Conservation (phyloP, 35 echinoderm and acorn worm species). For the Amphiura filiformis region DNA sequence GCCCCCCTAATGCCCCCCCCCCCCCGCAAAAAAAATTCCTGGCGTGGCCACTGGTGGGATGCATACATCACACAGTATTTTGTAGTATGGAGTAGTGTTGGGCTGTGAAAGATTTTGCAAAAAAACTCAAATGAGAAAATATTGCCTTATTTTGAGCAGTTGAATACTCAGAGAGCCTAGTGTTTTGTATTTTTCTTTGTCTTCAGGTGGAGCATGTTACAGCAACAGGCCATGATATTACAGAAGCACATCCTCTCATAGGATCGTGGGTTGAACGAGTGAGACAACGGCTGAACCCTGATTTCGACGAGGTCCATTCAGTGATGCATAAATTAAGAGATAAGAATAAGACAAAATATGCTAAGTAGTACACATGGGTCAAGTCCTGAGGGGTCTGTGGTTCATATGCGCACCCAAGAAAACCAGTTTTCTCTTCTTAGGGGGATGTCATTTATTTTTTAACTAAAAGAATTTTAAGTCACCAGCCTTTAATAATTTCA, state of each 20-base stretch:
- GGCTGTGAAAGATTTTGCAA: background rate
- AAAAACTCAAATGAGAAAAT: background rate
- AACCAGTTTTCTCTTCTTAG: too few relatives aligned
- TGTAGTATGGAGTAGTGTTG: too few relatives aligned
- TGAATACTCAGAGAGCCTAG: background rate
- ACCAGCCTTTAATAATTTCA: too few relatives aligned
- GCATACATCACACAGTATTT: too few relatives aligned
- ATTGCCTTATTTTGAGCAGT: background rate
- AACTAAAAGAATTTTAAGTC: too few relatives aligned
- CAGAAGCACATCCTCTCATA: slow-evolving; percentile 16
- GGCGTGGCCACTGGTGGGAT: too few relatives aligned
- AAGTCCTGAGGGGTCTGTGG: too few relatives aligned
- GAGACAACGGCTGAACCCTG: slow-evolving; percentile 8
- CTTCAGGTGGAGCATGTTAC: slow-evolving; percentile 34
- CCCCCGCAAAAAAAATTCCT: too few relatives aligned
- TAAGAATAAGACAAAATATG: slow-evolving; percentile 18
- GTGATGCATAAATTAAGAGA: slow-evolving; percentile 13
- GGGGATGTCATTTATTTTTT: too few relatives aligned
- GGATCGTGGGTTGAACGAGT: slow-evolving; percentile 31
- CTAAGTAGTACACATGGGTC: too few relatives aligned
- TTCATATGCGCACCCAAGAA: too few relatives aligned
- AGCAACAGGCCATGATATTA: slow-evolving; percentile 13
- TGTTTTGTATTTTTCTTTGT: background rate
- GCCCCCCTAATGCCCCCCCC: too few relatives aligned
- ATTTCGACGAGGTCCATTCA: slow-evolving; percentile 32